A percentile compares a stretch with the other conserved stretches of the same genome.
These are phyloP conservation scores for Pegea sp. DNA, from an alignment of 23 tunicate genomes.

Conservation along the genomic window DNA sequence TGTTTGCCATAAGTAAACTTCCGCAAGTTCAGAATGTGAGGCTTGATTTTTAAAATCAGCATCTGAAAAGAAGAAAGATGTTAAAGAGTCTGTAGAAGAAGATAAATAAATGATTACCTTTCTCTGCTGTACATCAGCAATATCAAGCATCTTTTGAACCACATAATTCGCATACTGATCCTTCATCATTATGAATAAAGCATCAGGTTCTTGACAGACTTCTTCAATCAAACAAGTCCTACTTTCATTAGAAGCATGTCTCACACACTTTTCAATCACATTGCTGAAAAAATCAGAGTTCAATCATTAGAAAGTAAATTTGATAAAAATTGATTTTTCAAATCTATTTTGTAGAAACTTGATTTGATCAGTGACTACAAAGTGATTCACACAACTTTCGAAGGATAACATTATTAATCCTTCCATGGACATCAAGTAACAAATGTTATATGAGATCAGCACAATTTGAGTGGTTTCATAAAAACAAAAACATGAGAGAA, in stretches of 20 bases:
- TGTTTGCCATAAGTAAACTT: conserved; percentile 98
- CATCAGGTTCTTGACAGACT: conserved; percentile 82
- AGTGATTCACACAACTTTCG: too few relatives aligned
- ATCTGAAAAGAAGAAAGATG: conserved; percentile 19
- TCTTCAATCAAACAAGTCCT: conserved; percentile 93
- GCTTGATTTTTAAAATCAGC: conserved; percentile 67
- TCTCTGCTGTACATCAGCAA: conserved; percentile 87
- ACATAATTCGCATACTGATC: conserved; percentile 99
- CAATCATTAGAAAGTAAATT: too few relatives aligned
- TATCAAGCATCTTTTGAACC: conserved; percentile 96
- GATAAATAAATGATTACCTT: too few relatives aligned
- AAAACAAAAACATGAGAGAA: too few relatives aligned
- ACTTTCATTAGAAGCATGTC: conserved; percentile 44
- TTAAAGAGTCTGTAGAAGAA: too few relatives aligned
- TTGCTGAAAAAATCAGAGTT: too few relatives aligned
- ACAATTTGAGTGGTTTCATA: too few relatives aligned
- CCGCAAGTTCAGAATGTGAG: conserved; percentile 58
- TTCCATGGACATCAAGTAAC: neutral
- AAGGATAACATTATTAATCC: too few relatives aligned
- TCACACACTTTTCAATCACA: conserved; percentile 98
- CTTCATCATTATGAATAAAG: conserved; percentile 93
- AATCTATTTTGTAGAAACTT: too few relatives aligned
- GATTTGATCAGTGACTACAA: too few relatives aligned
- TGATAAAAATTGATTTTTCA: too few relatives aligned
- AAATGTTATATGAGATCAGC: too few relatives aligned